phyloP scores from a whole-genome alignment of 1,140 invertebrate species.

The Akabosia matsudoensis region DNA sequence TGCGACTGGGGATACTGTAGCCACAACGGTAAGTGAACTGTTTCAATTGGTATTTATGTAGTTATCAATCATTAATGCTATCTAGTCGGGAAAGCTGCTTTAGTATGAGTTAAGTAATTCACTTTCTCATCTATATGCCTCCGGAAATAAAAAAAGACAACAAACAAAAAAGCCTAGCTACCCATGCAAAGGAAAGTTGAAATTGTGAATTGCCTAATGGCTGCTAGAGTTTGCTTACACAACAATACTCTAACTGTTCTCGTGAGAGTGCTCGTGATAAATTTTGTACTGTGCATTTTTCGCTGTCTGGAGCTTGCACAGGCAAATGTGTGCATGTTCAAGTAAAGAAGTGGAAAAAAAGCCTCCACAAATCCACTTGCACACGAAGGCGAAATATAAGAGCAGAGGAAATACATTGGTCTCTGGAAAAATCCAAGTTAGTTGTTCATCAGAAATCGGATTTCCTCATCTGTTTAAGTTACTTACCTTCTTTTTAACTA shows the following conservation, averaged over 20 bases:
- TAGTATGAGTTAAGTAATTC: background rate
- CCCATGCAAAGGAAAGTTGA: background rate
- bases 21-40: conserved; percentile 26
- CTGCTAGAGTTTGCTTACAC: background rate
- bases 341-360: background rate
- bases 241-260: background rate
- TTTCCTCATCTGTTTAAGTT: background rate
- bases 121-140: background rate
- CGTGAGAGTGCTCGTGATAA: background rate
- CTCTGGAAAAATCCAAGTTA: background rate
- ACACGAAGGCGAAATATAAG: background rate
- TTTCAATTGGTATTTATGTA: background rate
- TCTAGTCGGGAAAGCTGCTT: background rate
- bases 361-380: background rate
- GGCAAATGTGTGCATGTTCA: background rate
- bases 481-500: background rate
- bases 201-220: background rate
- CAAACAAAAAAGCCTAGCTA: background rate
- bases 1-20: conserved; percentile 30
- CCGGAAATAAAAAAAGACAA: background rate
- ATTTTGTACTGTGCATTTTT: background rate
- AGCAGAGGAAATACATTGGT: too few species aligned
- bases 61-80: background rate
- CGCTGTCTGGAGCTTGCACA: background rate
- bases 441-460: background rate